phyloP scores from a whole-genome alignment of 64 coral and sea anemone species.

The Pocillopora damicornis region DNA sequence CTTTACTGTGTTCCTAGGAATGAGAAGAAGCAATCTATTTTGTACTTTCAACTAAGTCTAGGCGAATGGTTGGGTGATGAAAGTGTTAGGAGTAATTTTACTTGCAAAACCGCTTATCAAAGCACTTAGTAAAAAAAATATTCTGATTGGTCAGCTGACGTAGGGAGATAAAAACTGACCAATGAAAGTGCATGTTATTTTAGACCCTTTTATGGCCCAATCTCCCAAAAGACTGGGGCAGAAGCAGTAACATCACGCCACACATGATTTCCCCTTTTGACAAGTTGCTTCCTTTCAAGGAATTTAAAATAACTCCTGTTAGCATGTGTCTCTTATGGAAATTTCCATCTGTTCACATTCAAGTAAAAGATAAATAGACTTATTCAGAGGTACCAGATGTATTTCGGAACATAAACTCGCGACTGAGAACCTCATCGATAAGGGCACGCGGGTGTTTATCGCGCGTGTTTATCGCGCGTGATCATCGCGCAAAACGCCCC shows the following conservation, averaged over 20 bases:
- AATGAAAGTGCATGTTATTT: neutral
- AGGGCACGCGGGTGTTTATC: too few species aligned
- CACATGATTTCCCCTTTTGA: neutral
- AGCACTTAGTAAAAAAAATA: slow-evolving; percentile 7
- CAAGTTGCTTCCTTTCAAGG: neutral
- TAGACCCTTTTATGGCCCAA: neutral
- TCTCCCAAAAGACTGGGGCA: neutral
- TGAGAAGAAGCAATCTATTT: neutral
- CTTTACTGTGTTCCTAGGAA: neutral
- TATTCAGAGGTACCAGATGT: too few species aligned
- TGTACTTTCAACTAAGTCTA: too few species aligned
- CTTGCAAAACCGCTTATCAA: slow-evolving; percentile 8
- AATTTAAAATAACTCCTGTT: neutral
- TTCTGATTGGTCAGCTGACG: slow-evolving; percentile 28
- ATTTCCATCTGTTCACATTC: neutral
- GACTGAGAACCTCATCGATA: too few species aligned
- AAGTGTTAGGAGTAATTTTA: slow-evolving; percentile 14
- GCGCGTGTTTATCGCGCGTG: neutral
- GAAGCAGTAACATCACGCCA: neutral
- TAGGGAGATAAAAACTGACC: neutral
- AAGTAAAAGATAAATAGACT: neutral
- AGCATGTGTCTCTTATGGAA: neutral
- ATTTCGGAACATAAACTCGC: too few species aligned
- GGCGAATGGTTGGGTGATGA: neutral
- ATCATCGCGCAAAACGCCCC: neutral